Conservation (phyloP, 2,113 vertebrate species). For the Antennarius striatus region DNA sequence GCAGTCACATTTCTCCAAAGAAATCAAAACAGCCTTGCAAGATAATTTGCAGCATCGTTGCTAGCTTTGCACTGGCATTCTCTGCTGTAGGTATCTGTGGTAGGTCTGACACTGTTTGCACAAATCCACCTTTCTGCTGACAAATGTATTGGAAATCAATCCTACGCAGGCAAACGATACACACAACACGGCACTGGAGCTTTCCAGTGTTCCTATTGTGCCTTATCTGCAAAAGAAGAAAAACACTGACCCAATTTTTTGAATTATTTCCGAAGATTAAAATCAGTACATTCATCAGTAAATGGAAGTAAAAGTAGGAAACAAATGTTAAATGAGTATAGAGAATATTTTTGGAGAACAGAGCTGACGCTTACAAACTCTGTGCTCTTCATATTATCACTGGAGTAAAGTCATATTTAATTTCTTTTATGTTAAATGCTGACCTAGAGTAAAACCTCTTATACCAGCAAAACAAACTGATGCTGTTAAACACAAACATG, state of each 20-base stretch:
- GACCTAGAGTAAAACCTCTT: no score
- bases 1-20: not conserved
- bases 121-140: constrained; percentile 54
- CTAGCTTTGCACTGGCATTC: constrained; percentile 8
- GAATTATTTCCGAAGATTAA: not conserved
- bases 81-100: constrained; percentile 15
- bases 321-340: no score
- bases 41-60: constrained; percentile 14
- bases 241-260: constrained; percentile 3
- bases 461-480: no score
- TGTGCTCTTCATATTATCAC: no score
- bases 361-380: no score
- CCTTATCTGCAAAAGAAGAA: constrained; percentile 34
- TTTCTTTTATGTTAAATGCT: no score
- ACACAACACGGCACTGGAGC: constrained; percentile 40
- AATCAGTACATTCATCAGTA: not conserved
- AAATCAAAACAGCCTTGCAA: not conserved
- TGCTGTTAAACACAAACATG: no score
- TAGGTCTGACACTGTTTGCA: constrained; percentile 28
- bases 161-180: constrained; percentile 49
- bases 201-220: constrained; percentile 35
- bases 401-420: no score
- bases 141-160: constrained; percentile 71
- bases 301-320: no score
- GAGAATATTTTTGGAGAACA: no score